These are phyloP conservation scores for Bufo gargarizans DNA, from an alignment of 2,113 vertebrate species.

Conservation along the genomic window DNA sequence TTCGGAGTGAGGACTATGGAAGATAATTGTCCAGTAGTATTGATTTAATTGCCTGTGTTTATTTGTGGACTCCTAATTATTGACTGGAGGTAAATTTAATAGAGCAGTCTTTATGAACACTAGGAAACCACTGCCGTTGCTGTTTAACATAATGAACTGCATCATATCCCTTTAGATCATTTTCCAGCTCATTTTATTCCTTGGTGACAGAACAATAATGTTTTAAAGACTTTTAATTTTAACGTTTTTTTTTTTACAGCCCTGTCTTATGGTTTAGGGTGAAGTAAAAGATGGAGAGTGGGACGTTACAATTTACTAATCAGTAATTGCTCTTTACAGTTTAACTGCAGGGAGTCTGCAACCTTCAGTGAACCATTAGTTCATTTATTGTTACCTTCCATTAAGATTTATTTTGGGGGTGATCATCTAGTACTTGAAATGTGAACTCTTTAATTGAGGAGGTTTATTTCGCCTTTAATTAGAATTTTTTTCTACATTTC, in stretches of 20 bases:
- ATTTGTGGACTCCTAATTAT: conserved; percentile 99
- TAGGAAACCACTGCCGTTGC: conserved; percentile 88
- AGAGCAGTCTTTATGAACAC: conserved; percentile 94
- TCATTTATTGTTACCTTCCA: conserved; percentile 55
- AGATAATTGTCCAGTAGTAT: conserved; percentile 86
- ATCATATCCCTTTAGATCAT: conserved; percentile 86
- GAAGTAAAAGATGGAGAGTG: conserved; percentile 58
- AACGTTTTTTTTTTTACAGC: conserved; percentile 78
- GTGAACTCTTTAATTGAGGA: conserved; percentile 54
- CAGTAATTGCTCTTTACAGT: conserved; percentile 74
- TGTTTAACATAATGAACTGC: conserved; percentile 89
- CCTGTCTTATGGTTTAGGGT: conserved; percentile 67
- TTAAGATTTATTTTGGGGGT: conserved; percentile 52
- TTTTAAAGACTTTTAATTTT: conserved; percentile 78
- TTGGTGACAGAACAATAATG: conserved; percentile 81
- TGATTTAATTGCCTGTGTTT: conserved; percentile 99
- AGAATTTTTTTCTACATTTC: conserved; percentile 40
- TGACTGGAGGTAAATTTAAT: conserved; percentile 99
- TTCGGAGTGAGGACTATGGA: conserved; percentile 83
- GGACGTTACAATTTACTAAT: conserved; percentile 57
- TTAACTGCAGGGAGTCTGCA: conserved; percentile 56
- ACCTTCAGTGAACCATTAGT: conserved; percentile 58
- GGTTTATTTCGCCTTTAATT: conserved; percentile 54
- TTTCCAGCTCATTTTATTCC: conserved; percentile 93
- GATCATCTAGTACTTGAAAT: conserved; percentile 48